Evolutionary conservation across 2,113 vertebrate species (phyloP).

Genomic region (Dromaius novaehollandiae): DNA sequence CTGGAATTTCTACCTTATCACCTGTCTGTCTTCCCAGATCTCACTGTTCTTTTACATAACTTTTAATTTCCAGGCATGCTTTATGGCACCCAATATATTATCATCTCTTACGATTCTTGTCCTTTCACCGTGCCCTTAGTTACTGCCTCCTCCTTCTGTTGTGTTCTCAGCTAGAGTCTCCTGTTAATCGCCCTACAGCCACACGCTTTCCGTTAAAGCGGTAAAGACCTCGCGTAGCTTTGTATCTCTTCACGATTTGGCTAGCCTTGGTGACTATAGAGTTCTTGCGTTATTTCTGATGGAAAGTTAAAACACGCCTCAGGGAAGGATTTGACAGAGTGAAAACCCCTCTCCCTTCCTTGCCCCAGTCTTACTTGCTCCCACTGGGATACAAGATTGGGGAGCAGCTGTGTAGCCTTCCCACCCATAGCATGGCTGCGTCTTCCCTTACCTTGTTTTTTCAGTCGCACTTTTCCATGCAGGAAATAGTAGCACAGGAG

Average conservation of each 20-base stretch:
- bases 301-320: background rate
- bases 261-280: background rate
- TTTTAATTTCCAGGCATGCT: background rate
- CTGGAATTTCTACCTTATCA: background rate
- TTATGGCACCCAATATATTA: background rate
- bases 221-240: background rate
- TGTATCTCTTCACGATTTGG: background rate
- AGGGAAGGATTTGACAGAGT: background rate
- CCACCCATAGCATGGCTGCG: accelerated
- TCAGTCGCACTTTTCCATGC: background rate
- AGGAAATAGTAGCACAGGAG: background rate
- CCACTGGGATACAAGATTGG: background rate
- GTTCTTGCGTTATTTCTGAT: background rate
- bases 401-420: background rate
- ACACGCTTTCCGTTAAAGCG: background rate
- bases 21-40: background rate
- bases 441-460: background rate
- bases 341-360: background rate
- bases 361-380: background rate
- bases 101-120: background rate
- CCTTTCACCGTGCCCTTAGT: background rate
- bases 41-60: background rate
- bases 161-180: background rate
- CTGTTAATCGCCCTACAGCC: background rate
- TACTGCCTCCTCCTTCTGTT: background rate